These are phyloP conservation scores for Phaethornis superciliosus DNA, from an alignment of 2,113 vertebrate genomes.

Conservation along the genomic window DNA sequence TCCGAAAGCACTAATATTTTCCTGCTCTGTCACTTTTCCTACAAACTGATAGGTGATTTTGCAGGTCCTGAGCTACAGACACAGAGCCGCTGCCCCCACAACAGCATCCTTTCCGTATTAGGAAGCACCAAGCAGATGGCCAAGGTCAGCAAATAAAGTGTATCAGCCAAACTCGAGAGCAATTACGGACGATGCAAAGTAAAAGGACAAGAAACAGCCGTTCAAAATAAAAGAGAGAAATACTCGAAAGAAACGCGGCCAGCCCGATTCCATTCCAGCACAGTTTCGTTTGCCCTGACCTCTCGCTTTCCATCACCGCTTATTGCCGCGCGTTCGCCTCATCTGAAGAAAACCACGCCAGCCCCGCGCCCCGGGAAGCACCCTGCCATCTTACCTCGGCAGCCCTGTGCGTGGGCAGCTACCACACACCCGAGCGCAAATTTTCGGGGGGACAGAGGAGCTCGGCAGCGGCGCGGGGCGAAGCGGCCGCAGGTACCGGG, in stretches of 20 bases:
- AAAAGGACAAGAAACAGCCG: not conserved
- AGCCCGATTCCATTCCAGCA: not conserved
- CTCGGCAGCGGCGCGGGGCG: not conserved
- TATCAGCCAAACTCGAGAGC: not conserved
- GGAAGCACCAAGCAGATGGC: not conserved
- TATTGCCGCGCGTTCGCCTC: not conserved
- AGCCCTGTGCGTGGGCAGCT: not conserved
- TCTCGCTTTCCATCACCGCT: not conserved
- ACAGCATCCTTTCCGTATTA: not conserved
- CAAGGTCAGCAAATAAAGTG: not conserved
- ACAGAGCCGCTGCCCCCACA: not conserved
- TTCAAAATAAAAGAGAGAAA: not conserved
- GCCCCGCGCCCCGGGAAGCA: rapidly evolving
- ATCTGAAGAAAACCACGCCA: not conserved
- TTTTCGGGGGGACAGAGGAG: not conserved
- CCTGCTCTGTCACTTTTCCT: not conserved
- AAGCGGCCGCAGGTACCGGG: constrained; percentile 50
- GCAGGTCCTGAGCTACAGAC: not conserved
- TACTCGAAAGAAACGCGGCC: not conserved
- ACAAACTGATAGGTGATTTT: not conserved
- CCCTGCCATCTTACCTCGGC: constrained; percentile 45
- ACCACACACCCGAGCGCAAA: not conserved
- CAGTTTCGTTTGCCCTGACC: not conserved
- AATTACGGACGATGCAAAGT: not conserved
- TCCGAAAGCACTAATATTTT: not conserved